Percentiles rank a stretch among this genome's conserved stretches.
These are phyloP conservation scores for Macquaria australasica DNA, from an alignment of 2,113 vertebrate species.

Conservation along the genomic window DNA sequence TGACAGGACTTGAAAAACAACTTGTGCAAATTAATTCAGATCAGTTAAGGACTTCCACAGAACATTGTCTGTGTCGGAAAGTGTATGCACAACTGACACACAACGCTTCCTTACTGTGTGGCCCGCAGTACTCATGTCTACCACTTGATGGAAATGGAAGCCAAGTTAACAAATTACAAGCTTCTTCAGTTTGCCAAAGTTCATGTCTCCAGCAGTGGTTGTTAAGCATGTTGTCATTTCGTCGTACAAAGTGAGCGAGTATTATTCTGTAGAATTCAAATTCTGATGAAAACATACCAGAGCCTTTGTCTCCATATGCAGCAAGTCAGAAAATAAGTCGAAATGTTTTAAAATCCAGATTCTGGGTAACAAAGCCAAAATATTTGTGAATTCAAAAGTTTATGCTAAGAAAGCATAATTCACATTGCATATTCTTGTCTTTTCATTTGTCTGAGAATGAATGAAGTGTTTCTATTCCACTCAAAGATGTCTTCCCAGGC, in stretches of 20 bases:
- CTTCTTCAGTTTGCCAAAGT: neutral
- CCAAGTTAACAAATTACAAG: slow-evolving; percentile 22
- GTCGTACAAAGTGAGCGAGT: neutral
- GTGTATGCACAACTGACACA: neutral
- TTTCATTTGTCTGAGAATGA: neutral
- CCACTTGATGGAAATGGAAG: slow-evolving; percentile 76
- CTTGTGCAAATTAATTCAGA: neutral
- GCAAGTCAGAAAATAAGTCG: neutral
- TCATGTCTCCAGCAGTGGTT: neutral
- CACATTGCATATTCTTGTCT: neutral
- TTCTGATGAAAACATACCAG: neutral
- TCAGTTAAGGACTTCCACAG: neutral
- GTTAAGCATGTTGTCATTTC: neutral
- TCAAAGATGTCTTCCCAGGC: neutral
- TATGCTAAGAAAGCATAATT: too few species aligned
- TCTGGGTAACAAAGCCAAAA: neutral
- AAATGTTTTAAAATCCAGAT: neutral
- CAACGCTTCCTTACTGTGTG: neutral
- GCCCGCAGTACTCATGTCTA: slow-evolving; percentile 57
- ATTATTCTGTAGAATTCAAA: neutral
- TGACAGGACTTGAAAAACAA: neutral
- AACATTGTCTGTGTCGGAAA: neutral
- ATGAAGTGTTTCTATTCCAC: slow-evolving; percentile 9
- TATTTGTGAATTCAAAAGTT: neutral
- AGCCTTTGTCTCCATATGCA: neutral